These are phyloP conservation scores for Drosophila heteroneura DNA, from an alignment of 2,888 invertebrate species.

Conservation along the genomic window DNA sequence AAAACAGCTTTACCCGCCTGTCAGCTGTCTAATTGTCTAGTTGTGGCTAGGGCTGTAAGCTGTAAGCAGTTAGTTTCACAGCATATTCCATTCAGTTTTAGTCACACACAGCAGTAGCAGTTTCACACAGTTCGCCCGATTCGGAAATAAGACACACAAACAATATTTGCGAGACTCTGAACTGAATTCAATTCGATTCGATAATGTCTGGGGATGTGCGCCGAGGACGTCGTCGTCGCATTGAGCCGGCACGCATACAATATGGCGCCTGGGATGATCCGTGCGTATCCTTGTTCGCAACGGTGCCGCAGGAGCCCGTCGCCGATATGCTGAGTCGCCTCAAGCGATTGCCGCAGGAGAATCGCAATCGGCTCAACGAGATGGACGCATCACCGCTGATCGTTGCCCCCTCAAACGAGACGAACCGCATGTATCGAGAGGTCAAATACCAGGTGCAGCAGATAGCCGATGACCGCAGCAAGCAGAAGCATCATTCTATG, in stretches of 20 bases:
- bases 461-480: constrained; percentile 60
- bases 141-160: neutral
- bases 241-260: constrained; percentile 41
- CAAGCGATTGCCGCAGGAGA: constrained; percentile 11
- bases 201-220: constrained; percentile 22
- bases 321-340: constrained; percentile 38
- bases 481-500: constrained; percentile 29
- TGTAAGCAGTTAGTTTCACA: constrained; percentile 4
- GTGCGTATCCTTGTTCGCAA: constrained; percentile 55
- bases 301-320: constrained; percentile 54
- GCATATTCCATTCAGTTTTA: constrained; percentile 39
- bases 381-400: constrained; percentile 49
- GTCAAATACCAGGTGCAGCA: constrained; percentile 65
- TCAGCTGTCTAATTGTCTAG: constrained; percentile 16
- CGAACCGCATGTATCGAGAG: constrained; percentile 32
- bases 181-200: neutral
- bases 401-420: constrained; percentile 12
- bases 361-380: constrained; percentile 21
- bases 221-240: constrained; percentile 31
- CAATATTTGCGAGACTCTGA: neutral
- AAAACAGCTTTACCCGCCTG: constrained; percentile 11
- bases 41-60: too few species aligned
- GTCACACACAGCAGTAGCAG: constrained; percentile 27
- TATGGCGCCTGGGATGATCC: constrained; percentile 68
- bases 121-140: constrained; percentile 20